These are phyloP conservation scores for Burhinus oedicnemus DNA, from an alignment of 2,113 vertebrate genomes.

Conservation along the genomic window DNA sequence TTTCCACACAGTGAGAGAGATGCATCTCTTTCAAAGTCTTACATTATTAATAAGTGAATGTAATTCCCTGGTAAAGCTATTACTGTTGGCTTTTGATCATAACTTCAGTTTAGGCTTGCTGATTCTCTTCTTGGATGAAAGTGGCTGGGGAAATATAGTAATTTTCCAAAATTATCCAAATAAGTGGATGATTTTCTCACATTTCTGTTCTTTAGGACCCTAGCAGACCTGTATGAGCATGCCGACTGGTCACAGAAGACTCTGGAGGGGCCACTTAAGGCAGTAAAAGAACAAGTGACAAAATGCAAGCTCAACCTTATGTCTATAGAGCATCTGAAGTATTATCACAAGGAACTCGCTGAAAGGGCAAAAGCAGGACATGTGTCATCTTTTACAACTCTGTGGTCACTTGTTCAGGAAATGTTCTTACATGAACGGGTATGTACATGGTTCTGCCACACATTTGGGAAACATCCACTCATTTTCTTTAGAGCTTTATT, in stretches of 20 bases:
- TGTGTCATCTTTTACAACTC: slow-evolving; percentile 67
- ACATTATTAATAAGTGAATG: not conserved
- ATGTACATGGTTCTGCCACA: not conserved
- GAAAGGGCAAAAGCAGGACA: slow-evolving; percentile 64
- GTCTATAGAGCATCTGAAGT: slow-evolving; percentile 59
- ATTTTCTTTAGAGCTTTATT: not conserved
- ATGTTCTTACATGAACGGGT: slow-evolving; percentile 81
- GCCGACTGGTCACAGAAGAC: slow-evolving; percentile 81
- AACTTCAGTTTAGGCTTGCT: not conserved
- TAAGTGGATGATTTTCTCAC: not conserved
- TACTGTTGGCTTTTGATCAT: not conserved
- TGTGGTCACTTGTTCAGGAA: slow-evolving; percentile 81
- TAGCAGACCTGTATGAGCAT: slow-evolving; percentile 79
- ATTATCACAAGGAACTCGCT: slow-evolving; percentile 67
- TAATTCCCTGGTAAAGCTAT: not conserved
- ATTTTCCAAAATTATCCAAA: not conserved
- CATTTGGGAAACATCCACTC: not conserved
- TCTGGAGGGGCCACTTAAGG: slow-evolving; percentile 68
- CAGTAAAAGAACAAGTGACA: slow-evolving; percentile 74
- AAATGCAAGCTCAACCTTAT: slow-evolving; percentile 75
- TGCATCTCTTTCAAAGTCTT: not conserved
- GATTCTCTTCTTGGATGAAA: not conserved
- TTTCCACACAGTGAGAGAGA: not conserved
- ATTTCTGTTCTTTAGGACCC: slow-evolving; percentile 73
- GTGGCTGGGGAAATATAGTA: not conserved